Conservation (phyloP, 2,888 invertebrate genomes). For the Glyphotaelius pellucidus region DNA sequence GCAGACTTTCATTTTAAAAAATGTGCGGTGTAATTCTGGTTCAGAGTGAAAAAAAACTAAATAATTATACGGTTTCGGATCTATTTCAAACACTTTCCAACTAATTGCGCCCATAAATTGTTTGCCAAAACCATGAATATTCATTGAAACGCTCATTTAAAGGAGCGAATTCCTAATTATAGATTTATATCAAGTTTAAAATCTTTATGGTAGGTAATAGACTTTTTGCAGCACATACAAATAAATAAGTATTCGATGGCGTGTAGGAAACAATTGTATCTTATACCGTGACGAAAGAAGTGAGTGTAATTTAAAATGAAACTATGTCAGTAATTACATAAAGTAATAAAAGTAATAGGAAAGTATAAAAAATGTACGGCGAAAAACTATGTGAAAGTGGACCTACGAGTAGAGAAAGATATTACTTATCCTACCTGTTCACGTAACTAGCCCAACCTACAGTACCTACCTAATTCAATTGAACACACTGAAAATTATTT, state of each 20-base stretch:
- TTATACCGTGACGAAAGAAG: background rate
- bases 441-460: no score
- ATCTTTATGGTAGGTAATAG: background rate
- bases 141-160: background rate
- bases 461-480: no score
- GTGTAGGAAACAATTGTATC: background rate
- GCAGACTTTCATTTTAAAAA: background rate
- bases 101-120: background rate
- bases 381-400: background rate
- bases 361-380: background rate
- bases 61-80: background rate
- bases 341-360: no score
- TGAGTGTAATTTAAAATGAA: no score
- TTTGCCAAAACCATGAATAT: background rate
- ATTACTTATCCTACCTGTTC: no score
- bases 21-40: background rate
- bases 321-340: no score
- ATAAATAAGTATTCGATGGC: background rate
- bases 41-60: background rate
- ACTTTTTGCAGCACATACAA: background rate
- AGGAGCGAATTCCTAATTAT: background rate
- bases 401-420: background rate
- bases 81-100: background rate
- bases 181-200: conserved; percentile 2
- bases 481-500: no score